Percentiles rank a stretch among this genome's conserved stretches.
Conservation (phyloP, 35 echinoderm and acorn worm species). For the Stichopus chloronotus region DNA sequence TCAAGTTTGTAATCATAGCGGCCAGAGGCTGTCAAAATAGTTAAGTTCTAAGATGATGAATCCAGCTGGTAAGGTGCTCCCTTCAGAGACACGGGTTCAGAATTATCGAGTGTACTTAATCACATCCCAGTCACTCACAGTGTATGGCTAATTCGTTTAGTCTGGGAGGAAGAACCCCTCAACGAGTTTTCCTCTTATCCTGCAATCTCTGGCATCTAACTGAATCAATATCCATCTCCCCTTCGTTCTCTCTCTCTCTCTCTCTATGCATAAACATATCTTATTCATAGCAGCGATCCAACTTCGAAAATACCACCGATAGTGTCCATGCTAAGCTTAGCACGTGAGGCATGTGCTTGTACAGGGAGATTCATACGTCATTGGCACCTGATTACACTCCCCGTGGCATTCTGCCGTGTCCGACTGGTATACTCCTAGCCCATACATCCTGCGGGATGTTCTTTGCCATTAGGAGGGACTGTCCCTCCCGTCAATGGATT, state of each 20-base stretch:
- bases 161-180: neutral
- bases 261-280: slow-evolving; percentile 46
- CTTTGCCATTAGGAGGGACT: slow-evolving; percentile 33
- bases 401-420: slow-evolving; percentile 25
- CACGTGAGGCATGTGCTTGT: slow-evolving; percentile 52
- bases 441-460: slow-evolving; percentile 60
- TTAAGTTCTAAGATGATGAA: neutral
- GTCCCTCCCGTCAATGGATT: slow-evolving; percentile 42
- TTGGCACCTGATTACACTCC: neutral
- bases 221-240: neutral
- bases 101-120: neutral
- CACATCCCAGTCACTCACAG: neutral
- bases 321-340: slow-evolving; percentile 44
- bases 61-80: neutral
- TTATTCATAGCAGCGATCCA: neutral
- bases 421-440: slow-evolving; percentile 11
- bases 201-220: neutral
- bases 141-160: neutral
- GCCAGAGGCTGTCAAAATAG: neutral
- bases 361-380: neutral
- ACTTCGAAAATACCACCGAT: slow-evolving; percentile 21
- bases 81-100: neutral
- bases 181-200: neutral
- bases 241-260: neutral
- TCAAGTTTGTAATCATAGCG: neutral